Conservation (phyloP, 1,140 invertebrate species). For the Sinella curviseta region DNA sequence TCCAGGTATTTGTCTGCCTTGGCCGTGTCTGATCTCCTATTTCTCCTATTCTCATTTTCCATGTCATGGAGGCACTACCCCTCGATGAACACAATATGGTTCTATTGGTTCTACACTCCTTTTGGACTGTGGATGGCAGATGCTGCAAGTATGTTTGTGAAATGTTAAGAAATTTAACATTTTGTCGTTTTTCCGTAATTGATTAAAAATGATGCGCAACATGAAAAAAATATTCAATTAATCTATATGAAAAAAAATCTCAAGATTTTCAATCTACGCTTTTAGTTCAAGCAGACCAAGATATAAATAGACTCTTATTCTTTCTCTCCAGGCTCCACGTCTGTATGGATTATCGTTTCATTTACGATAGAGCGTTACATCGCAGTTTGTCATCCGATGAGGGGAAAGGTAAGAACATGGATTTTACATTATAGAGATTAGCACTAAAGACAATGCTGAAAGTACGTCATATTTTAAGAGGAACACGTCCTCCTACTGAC, state of each 20-base stretch:
- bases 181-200: too few species aligned
- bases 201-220: too few species aligned
- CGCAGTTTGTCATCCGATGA: conserved; percentile 73
- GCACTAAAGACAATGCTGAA: too few species aligned
- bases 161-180: not conserved
- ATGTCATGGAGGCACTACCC: conserved; percentile 67
- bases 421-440: too few species aligned
- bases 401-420: conserved; percentile 61
- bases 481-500: too few species aligned
- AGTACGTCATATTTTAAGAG: too few species aligned
- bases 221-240: too few species aligned
- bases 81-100: conserved; percentile 58
- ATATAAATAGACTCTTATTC: too few species aligned
- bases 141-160: conserved; percentile 61
- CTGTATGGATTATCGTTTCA: conserved; percentile 74
- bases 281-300: too few species aligned
- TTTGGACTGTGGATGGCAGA: conserved; percentile 65
- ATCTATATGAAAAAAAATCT: too few species aligned
- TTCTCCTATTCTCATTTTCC: conserved; percentile 67
- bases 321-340: conserved; percentile 63
- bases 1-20: conserved; percentile 67
- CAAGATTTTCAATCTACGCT: too few species aligned
- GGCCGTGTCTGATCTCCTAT: conserved; percentile 70
- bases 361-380: conserved; percentile 70
- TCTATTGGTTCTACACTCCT: conserved; percentile 60